Evolutionary conservation across 2,113 vertebrate species (phyloP).

Genomic region (Thryonomys swinderianus): DNA sequence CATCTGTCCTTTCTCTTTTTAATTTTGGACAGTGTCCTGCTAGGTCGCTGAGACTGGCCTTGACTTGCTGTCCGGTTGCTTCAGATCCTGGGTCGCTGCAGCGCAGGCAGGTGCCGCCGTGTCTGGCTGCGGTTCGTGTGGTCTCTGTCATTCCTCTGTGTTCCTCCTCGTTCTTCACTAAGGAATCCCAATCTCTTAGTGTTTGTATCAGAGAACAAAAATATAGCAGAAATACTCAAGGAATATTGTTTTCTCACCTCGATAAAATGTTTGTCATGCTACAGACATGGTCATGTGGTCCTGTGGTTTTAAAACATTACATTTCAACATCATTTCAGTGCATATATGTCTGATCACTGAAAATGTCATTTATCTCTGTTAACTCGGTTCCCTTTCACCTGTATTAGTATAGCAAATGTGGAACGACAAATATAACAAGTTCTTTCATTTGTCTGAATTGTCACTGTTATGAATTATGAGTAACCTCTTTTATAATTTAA

Average conservation of each 20-base stretch:
- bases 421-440: background rate
- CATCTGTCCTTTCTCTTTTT: background rate
- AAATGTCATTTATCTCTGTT: conserved; percentile 47
- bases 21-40: background rate
- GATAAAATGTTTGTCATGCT: conserved; percentile 45
- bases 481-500: conserved; percentile 48
- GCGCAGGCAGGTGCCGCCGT: background rate
- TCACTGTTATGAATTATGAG: background rate
- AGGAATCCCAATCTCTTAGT: conserved; percentile 21
- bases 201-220: background rate
- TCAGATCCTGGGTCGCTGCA: background rate
- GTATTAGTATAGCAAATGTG: background rate
- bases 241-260: conserved; percentile 42
- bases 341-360: conserved; percentile 6
- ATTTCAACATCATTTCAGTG: conserved; percentile 42
- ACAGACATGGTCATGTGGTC: background rate
- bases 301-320: conserved; percentile 38
- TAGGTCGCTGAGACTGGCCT: background rate
- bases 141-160: conserved; percentile 47
- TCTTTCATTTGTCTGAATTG: conserved; percentile 32
- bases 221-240: conserved; percentile 31
- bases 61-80: background rate
- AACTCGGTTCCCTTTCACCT: conserved; percentile 38
- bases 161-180: conserved; percentile 2
- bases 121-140: background rate